Conservation (phyloP, 2,113 vertebrate genomes). For the Leucopternis melanops region DNA sequence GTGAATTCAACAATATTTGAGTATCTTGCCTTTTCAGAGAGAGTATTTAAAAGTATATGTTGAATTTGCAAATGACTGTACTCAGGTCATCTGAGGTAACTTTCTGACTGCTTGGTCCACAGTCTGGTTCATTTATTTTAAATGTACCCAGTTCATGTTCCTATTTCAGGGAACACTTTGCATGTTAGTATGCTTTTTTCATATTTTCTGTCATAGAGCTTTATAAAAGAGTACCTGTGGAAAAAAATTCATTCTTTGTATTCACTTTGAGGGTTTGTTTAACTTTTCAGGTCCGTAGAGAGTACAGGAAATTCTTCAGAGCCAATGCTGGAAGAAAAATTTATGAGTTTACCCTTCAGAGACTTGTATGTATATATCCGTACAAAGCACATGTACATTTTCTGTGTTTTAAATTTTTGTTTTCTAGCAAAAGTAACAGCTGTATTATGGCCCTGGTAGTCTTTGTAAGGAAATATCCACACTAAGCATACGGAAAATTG, state of each 20-base stretch:
- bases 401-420: neutral
- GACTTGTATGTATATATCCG: conserved; percentile 81
- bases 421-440: neutral
- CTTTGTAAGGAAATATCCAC: neutral
- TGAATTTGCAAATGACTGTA: neutral
- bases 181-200: neutral
- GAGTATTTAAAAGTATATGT: neutral
- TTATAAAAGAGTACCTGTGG: neutral
- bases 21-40: neutral
- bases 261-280: conserved; percentile 37
- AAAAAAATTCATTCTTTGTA: neutral
- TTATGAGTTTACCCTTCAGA: conserved; percentile 93
- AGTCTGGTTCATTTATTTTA: neutral
- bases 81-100: neutral
- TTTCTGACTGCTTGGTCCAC: neutral
- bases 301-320: conserved; percentile 97
- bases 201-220: neutral
- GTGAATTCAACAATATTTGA: neutral
- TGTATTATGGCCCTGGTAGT: neutral
- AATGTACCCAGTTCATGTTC: neutral
- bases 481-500: neutral
- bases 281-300: conserved; percentile 87
- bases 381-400: neutral
- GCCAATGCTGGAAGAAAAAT: conserved; percentile 97
- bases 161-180: neutral